These are phyloP conservation scores for Lutjanus erythropterus DNA, from an alignment of 2,113 vertebrate genomes.

Conservation along the genomic window DNA sequence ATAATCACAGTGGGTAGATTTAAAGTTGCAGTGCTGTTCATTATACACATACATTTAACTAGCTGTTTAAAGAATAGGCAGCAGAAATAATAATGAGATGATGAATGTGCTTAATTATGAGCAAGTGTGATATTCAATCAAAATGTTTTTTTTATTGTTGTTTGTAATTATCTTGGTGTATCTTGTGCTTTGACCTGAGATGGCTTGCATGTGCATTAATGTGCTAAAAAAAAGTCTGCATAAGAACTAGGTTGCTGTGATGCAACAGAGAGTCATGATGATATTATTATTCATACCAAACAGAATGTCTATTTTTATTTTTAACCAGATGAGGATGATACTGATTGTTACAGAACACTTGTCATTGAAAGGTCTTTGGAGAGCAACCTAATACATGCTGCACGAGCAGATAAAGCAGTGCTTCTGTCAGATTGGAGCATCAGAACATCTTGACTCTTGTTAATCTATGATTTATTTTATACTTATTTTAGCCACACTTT, in stretches of 20 bases:
- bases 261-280: neutral
- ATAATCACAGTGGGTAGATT: neutral
- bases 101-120: neutral
- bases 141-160: neutral
- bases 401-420: no score
- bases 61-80: constrained; percentile 1
- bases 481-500: neutral
- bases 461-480: neutral
- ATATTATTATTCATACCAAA: neutral
- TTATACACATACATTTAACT: neutral
- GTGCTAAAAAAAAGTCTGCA: neutral
- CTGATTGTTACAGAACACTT: neutral
- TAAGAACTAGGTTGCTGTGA: neutral
- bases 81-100: neutral
- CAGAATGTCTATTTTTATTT: neutral
- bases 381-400: neutral
- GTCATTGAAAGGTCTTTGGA: neutral
- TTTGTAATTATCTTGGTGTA: constrained; percentile 1
- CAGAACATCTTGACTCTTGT: neutral
- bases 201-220: neutral
- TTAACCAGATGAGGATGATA: neutral
- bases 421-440: neutral
- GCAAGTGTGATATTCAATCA: neutral
- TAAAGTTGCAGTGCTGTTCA: neutral
- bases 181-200: neutral